Percentiles rank a stretch among this genome's conserved stretches.
Evolutionary conservation across 2,888 invertebrate species (phyloP).

Genomic region (Scaptomyza flava): DNA sequence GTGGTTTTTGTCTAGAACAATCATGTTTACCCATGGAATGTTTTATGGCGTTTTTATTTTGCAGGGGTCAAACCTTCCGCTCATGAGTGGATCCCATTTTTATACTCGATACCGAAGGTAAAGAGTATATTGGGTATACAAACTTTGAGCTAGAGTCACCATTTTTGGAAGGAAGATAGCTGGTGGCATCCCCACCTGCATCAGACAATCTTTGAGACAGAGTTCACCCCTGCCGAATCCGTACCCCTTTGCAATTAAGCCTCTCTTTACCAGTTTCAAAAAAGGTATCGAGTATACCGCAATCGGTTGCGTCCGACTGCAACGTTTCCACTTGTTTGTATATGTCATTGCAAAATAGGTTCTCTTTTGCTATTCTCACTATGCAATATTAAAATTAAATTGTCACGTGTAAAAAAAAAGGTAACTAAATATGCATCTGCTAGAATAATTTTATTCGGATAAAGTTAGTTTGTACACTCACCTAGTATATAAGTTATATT

Average conservation of each 20-base stretch:
- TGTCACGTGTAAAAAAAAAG: background rate
- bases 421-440: conserved; percentile 8
- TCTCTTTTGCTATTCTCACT: background rate
- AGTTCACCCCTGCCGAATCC: too few species aligned
- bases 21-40: conserved; percentile 57
- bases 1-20: conserved; percentile 26
- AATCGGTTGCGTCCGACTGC: too few species aligned
- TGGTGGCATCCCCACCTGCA: too few species aligned
- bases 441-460: background rate
- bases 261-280: too few species aligned
- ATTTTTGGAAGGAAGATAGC: too few species aligned
- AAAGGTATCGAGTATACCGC: too few species aligned
- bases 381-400: background rate
- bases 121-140: too few species aligned
- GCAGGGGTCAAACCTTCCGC: conserved; percentile 7
- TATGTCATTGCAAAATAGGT: conserved; percentile 10
- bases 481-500: background rate
- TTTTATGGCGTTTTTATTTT: conserved; percentile 26
- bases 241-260: too few species aligned
- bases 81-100: conserved; percentile 10
- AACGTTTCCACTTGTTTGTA: background rate
- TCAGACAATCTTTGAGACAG: too few species aligned
- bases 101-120: too few species aligned
- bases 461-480: conserved; percentile 7
- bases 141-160: too few species aligned